Base-by-base conservation (phyloP, 2,888 invertebrate genomes). In the Scaptomyza polygonia region DNA sequence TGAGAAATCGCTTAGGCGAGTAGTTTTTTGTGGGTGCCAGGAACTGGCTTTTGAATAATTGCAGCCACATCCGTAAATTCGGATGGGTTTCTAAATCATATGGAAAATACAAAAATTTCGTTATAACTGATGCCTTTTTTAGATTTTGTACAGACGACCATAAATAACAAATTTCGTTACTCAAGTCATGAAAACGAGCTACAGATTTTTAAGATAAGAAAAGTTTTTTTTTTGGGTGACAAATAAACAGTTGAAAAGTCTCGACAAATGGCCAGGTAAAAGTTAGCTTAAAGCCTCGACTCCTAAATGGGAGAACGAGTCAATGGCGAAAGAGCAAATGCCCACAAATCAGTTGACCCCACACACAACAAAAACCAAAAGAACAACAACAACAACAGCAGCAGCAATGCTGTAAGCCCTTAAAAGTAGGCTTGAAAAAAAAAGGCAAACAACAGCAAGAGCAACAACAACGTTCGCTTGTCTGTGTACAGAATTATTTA, bases 1-100 rank as follows among this genome's bases (percentile, higher is more conserved):
- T 85, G 77, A 70, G 77, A 85, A 87, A 85, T 82, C 82, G 82
- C 77, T 82, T 71, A 67, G 79, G 70, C 53, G 59, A 70, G 72
- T 61, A 69, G 67, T 74, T 77, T 39, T 79, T 75, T 75, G 69
- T 63, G 71, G 62, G 64, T 53, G 79, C 29, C 70, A 56, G 64
- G 64, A 72, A 67, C 67, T 56, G 71, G 53, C 79, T 69, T 56
- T 69, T 71, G 72, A 82, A 79, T 79, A 85, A 85, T 82, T 82
- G 75, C 71, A 68, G 58, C 49, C 61, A 54, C 64, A 56, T 36
- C 39, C 36, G 25, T 8, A 12, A 36, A 49, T 36, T 16, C 12
- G 36, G n/a, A 14, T 43, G 54, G 57, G 21, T 58, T 16, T 47
- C 40, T 69, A 27, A 72, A 72, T 74, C 64, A 77, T 65, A 57